Base-by-base conservation (phyloP, 1,140 invertebrate genomes). In the Drosophila mauritiana region DNA sequence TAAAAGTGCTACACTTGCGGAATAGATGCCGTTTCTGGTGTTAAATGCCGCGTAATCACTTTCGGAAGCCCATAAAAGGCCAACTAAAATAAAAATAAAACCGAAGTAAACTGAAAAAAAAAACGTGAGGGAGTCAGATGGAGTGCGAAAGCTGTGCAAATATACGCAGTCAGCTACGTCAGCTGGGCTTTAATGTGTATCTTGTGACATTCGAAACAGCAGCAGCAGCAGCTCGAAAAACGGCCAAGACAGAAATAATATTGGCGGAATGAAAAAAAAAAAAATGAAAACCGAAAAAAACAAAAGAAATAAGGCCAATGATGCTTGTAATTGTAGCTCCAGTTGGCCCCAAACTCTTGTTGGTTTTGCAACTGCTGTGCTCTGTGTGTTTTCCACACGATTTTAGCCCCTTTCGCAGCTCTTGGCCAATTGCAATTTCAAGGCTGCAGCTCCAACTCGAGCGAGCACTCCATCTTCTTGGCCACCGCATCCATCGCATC, bases 301-400 rank as follows among this genome's bases (percentile, higher is more conserved):
- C 36, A 54, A 78, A 53, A 43, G 53, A 88, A 88, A 88, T 89
- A 88, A 88, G 83, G 83, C 83, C 83, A 88, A 88, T 88, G 83
- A 88, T 89, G 84, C 84, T 88, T 88, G 83, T 88, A 88, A 88
- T 80, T 88, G 79, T 86, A 76, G 78, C 61, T 64, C 64, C 75
- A 84, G 65, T 84, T 65, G 78, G 56, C 46, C 3, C 46, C 46
- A 27, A 27, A 34, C 40, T 74, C 27, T 78, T 73, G 54, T 73
- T 72, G 75, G 40, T 56, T 70, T 70, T 70, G 49, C 68, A 57
- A 70, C 68, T 73, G 67, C 54, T 73, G 69, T 37, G 55, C 37
- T 25, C 36, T 27, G 27, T 31, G 31, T 39, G 49, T 43, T 27
- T 55, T 69, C 17, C 48, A 56, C 37, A 31, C 15, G 22, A 20